Base-by-base conservation (phyloP, 1,140 invertebrate genomes). In the Laodelphax striatellus region DNA sequence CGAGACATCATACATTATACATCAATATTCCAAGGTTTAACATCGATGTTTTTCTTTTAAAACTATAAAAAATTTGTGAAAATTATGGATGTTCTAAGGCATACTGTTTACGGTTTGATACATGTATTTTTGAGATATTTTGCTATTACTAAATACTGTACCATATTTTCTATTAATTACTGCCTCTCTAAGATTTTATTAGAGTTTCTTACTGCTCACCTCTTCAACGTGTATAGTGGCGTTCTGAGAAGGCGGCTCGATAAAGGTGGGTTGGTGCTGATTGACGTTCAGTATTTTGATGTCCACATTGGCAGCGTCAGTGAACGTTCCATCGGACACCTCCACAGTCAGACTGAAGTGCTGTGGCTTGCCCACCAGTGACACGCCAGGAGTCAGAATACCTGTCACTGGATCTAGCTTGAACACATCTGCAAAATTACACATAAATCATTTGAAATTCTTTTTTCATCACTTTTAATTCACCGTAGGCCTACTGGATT, bases 211-310 rank as follows among this genome's bases (percentile, higher is more conserved):
- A 28, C 6, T 4, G 24, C 24, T 38, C 11, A 88, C 86, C 72
- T 92, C 90, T 0, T 85, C 82, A 65, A 93, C 81, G 70, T 87
- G 82, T 3, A 92, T 78, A 16, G 84, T 87, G 0, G 87, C 80
- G 70, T 89, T 87, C 0, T 81, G 79, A 16, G 58, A 64, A 16
- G 85, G 81, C 0, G 90, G 90, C 65, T 86, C 80, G 1, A 89
- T 77, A 72, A 94, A 94, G 61, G 81, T 79, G 0, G 92, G 92
- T 63, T 85, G 82, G 74, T 92, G 85, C 63, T 88, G 85, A 77
- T 95, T 95, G 2, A 92, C 86, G 58, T 86, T 85, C 11, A 87
- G 75, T 8, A 95, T 86, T 44, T 80, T 79, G 21, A 96, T 83
- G 52, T 87, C 82, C 1, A 94, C 83, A 43, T 77, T 78, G 4